Evolutionary conservation across 1,140 invertebrate genomes (phyloP).

Genomic region (Drosophila kikkawai): DNA sequence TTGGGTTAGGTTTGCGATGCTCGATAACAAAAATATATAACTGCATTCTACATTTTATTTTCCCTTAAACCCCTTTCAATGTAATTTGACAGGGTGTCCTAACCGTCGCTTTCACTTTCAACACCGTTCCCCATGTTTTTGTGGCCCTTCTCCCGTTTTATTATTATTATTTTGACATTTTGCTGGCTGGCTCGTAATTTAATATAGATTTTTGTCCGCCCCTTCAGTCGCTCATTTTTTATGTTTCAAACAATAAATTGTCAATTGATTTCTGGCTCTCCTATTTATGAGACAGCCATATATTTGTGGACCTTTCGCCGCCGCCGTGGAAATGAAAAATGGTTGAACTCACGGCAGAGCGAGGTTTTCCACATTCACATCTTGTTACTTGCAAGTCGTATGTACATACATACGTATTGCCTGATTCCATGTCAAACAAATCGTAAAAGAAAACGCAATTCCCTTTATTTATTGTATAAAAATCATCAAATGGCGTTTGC

Average conservation of each 20-base stretch:
- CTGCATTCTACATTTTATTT: not conserved
- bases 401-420: not conserved
- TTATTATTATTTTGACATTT: constrained; percentile 78
- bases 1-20: no score
- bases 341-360: constrained; percentile 14
- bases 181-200: constrained; percentile 72
- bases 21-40: not conserved
- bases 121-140: not conserved
- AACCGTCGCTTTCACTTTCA: not conserved
- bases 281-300: constrained; percentile 71
- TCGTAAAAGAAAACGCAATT: constrained; percentile 67
- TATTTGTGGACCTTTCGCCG: constrained; percentile 47
- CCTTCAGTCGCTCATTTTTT: constrained; percentile 54
- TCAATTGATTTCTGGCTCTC: constrained; percentile 78
- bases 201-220: constrained; percentile 70
- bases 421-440: constrained; percentile 67
- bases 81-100: not conserved
- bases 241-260: constrained; percentile 77
- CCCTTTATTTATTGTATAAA: constrained; percentile 50
- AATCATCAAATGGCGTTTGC: constrained; percentile 66
- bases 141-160: constrained; percentile 41
- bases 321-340: constrained; percentile 58
- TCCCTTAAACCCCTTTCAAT: not conserved
- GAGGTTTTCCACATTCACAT: constrained; percentile 13
- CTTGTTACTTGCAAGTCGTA: constrained; percentile 11